Conservation (phyloP, 2,888 invertebrate genomes). For the Germaria angustata region DNA sequence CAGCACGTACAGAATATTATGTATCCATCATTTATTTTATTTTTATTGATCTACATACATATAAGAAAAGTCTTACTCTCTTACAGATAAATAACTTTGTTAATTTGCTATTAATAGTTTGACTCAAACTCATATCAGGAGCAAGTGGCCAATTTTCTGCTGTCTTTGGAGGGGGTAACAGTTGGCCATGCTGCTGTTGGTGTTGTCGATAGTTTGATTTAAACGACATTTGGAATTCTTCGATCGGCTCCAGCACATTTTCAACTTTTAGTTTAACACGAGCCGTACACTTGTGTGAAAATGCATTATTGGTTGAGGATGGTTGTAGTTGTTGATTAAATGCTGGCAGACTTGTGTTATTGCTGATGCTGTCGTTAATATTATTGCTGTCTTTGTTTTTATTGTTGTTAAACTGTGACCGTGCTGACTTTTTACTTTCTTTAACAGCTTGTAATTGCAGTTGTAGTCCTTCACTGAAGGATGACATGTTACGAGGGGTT, state of each 20-base stretch:
- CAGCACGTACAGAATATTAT: too few species aligned
- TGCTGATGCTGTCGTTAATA: not conserved
- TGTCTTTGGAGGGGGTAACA: too few species aligned
- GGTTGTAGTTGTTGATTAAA: slow-evolving; percentile 19
- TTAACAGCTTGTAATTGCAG: slow-evolving; percentile 28
- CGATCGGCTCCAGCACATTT: slow-evolving; percentile 73
- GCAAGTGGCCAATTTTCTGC: too few species aligned
- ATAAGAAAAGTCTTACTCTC: too few species aligned
- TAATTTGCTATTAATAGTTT: too few species aligned
- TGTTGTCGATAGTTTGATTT: slow-evolving; percentile 67
- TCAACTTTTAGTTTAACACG: slow-evolving; percentile 73
- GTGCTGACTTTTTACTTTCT: slow-evolving; percentile 20
- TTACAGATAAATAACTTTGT: too few species aligned
- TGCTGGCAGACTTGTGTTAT: slow-evolving; percentile 39
- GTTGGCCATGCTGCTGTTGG: not conserved
- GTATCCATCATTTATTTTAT: too few species aligned
- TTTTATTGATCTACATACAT: too few species aligned
- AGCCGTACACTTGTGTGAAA: slow-evolving; percentile 70
- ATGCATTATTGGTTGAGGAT: not conserved
- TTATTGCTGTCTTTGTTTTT: slow-evolving; percentile 3
- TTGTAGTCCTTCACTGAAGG: slow-evolving; percentile 8
- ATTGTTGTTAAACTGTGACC: slow-evolving; percentile 19
- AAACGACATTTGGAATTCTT: slow-evolving; percentile 76
- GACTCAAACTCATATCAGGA: too few species aligned
- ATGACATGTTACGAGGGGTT: not conserved